A percentile compares a stretch with the other conserved stretches of the same genome.
These are phyloP conservation scores for Taxidea taxus DNA, from an alignment of 2,113 vertebrate genomes.

Conservation along the genomic window DNA sequence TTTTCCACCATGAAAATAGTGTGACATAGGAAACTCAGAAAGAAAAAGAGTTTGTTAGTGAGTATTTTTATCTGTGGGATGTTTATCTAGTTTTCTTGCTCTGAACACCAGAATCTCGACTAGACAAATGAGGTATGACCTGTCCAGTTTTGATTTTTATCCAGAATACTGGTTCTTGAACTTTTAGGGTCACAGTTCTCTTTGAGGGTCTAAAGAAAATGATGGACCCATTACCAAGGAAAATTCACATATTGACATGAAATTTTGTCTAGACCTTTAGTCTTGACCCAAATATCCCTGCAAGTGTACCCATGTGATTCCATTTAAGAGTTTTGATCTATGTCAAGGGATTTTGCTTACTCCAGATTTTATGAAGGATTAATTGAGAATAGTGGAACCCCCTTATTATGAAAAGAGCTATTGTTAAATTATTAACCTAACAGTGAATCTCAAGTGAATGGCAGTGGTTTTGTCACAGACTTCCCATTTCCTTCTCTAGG, in stretches of 20 bases:
- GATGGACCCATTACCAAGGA: background rate
- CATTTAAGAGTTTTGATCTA: background rate
- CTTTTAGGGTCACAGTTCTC: background rate
- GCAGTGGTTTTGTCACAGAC: background rate
- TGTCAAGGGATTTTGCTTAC: background rate
- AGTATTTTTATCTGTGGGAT: background rate
- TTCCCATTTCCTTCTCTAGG: background rate
- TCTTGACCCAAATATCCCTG: background rate
- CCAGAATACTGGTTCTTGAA: background rate
- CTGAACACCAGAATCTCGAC: background rate
- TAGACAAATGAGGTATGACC: background rate
- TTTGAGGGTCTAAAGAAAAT: background rate
- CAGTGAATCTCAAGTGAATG: background rate
- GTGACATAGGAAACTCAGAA: background rate
- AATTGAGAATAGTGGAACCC: background rate
- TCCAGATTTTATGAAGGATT: background rate
- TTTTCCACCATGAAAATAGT: background rate
- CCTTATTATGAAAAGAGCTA: background rate
- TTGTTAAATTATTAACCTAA: background rate
- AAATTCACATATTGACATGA: background rate
- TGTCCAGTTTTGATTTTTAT: background rate
- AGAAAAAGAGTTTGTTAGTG: background rate
- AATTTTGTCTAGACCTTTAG: background rate
- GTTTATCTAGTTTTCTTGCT: background rate
- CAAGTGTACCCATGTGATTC: background rate